Base-by-base conservation (phyloP, 2,797 vertebrate species). In the Phalloptychus januarius region DNA sequence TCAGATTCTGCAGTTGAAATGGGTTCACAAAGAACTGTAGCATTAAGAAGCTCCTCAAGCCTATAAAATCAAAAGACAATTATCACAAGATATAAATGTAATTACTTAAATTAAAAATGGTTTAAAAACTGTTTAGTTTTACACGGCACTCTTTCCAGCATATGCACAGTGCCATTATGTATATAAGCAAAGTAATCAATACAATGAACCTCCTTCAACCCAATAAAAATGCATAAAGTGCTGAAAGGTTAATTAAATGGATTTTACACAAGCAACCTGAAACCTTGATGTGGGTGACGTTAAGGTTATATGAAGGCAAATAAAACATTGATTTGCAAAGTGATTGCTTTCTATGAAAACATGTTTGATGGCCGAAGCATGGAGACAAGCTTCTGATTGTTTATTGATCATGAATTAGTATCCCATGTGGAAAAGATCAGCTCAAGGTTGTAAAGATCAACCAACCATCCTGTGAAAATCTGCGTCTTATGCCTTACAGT, bases 341-440 rank as follows among this genome's bases (percentile, higher is more conserved):
- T 91, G 93, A 94, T 92, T 90, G 92, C 87, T 88, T 88, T 92
- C 93, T 94, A 91, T 79, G 79, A 93, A 95, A 95, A 94, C 94
- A 92, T 88, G 91, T 94, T 91, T 83, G 65, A 89, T 92, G 89
- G 89, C 83, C 85, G 78, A 79, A 82, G 86, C 85, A 80, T 79
- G 79, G 80, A 91, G 93, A 90, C 90, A 89, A 92, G 88, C 91
- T 85, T 80, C 87, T 95, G 94, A 95, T 95, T 95, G 91, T 88
- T 95, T 95, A 95, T 95, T 95, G 95, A 96, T 95, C 91, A 95
- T 81, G 80, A 89, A 89, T 90, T 87, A 88, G 89, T 80, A 86
- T 63, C 83, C 83, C 85, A 85, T 85, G 74, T 81, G 86, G 82
- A 75, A 72, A 78, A 88, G 90, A 92, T 89, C 86, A 83, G 81